These are phyloP conservation scores for Volucella inflata DNA, from an alignment of 2,888 invertebrate genomes.

Conservation along the genomic window DNA sequence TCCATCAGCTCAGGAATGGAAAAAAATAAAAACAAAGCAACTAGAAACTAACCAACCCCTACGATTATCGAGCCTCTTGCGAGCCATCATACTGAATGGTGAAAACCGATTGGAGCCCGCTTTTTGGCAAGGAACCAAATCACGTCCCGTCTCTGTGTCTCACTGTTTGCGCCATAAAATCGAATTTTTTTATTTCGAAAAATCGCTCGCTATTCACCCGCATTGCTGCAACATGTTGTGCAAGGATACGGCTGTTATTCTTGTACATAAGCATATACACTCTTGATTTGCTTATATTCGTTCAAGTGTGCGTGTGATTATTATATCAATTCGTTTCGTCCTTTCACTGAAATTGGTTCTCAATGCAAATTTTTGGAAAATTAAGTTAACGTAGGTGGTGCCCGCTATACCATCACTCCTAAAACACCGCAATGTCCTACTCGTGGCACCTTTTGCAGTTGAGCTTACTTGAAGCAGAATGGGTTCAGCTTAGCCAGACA, in stretches of 20 bases:
- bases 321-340: slow-evolving; percentile 10
- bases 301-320: slow-evolving; percentile 8
- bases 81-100: neutral
- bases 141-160: slow-evolving; percentile 2
- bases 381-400: slow-evolving; percentile 22
- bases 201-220: slow-evolving; percentile 49
- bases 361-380: slow-evolving; percentile 44
- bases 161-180: neutral
- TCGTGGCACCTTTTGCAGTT: too few species aligned
- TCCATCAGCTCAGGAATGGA: neutral
- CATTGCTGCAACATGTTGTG: slow-evolving; percentile 67
- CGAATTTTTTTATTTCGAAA: neutral
- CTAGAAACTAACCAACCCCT: neutral
- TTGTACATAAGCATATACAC: neutral
- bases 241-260: slow-evolving; percentile 28
- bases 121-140: slow-evolving; percentile 61
- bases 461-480: too few species aligned
- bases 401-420: neutral
- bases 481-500: too few species aligned
- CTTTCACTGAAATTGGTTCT: slow-evolving; percentile 32
- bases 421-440: neutral
- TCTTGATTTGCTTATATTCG: too few species aligned
- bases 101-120: slow-evolving; percentile 20
- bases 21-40: neutral
- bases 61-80: too few species aligned